A percentile compares a stretch with the other conserved stretches of the same genome.
phyloP scores from a whole-genome alignment of 2,888 invertebrate species.

The Aricia artaxerxes region DNA sequence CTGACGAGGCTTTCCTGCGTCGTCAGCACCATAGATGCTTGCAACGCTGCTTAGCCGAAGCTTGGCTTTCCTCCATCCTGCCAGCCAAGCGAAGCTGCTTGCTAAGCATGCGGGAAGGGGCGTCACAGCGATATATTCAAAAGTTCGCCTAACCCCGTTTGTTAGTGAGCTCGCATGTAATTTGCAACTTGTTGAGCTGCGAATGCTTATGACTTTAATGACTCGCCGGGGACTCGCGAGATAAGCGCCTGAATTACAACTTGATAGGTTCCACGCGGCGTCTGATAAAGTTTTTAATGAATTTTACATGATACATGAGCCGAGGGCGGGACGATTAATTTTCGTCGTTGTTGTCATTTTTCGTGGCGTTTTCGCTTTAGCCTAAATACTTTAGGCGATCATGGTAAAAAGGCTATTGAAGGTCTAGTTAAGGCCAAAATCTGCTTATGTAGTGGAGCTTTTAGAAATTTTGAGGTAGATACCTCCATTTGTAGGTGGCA shows the following conservation, averaged over 20 bases:
- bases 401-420: neutral
- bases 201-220: slow-evolving; percentile 73
- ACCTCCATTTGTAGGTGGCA: neutral
- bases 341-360: slow-evolving; percentile 10
- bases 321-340: slow-evolving; percentile 11
- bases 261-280: slow-evolving; percentile 25
- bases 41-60: neutral
- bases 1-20: neutral
- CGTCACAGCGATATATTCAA: neutral
- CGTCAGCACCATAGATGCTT: neutral
- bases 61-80: no score
- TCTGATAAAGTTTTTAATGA: slow-evolving; percentile 28
- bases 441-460: neutral
- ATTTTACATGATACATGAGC: slow-evolving; percentile 25
- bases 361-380: neutral
- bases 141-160: neutral
- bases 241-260: slow-evolving; percentile 26
- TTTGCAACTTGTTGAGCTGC: slow-evolving; percentile 43
- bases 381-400: neutral
- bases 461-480: neutral
- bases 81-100: neutral
- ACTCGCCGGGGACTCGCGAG: slow-evolving; percentile 53
- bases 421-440: neutral
- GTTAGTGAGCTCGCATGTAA: slow-evolving; percentile 32
- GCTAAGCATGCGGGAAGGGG: neutral